Conservation (phyloP, 2,113 vertebrate species). For the Xiphias gladius region DNA sequence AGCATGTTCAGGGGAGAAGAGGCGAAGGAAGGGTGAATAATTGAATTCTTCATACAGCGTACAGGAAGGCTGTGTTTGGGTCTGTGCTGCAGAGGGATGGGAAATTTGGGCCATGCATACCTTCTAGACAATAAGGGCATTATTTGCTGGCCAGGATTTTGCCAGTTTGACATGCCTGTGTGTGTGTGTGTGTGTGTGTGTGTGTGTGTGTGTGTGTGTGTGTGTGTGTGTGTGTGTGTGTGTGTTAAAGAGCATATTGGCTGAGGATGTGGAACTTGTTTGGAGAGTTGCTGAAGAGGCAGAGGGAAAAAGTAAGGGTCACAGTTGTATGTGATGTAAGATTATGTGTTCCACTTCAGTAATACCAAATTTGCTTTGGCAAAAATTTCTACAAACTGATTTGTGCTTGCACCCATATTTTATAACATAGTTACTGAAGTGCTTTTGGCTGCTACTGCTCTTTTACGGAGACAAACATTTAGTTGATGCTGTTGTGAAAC, state of each 20-base stretch:
- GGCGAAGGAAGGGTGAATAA: constrained; percentile 72
- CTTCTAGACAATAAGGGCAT: constrained; percentile 59
- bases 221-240: not conserved
- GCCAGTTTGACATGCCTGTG: constrained; percentile 4
- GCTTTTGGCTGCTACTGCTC: not conserved
- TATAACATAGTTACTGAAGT: not conserved
- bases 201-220: not conserved
- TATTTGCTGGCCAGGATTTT: constrained; percentile 48
- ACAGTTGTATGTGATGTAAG: not conserved
- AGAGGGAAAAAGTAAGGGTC: not conserved
- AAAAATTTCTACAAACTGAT: not conserved
- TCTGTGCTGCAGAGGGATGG: constrained; percentile 18
- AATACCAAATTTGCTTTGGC: not conserved
- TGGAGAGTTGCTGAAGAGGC: not conserved
- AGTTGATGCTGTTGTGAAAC: not conserved
- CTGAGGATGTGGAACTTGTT: constrained; percentile 18
- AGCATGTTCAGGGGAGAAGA: constrained; percentile 51
- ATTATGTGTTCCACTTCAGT: not conserved
- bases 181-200: not conserved
- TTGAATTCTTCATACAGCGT: constrained; percentile 32
- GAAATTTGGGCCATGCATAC: constrained; percentile 39
- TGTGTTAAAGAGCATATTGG: constrained; percentile 10
- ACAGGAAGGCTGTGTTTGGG: constrained; percentile 41
- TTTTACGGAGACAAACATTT: not conserved
- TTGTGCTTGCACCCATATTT: not conserved